Conservation (phyloP, 2,797 vertebrate species). For the Sebastes taczanowskii region DNA sequence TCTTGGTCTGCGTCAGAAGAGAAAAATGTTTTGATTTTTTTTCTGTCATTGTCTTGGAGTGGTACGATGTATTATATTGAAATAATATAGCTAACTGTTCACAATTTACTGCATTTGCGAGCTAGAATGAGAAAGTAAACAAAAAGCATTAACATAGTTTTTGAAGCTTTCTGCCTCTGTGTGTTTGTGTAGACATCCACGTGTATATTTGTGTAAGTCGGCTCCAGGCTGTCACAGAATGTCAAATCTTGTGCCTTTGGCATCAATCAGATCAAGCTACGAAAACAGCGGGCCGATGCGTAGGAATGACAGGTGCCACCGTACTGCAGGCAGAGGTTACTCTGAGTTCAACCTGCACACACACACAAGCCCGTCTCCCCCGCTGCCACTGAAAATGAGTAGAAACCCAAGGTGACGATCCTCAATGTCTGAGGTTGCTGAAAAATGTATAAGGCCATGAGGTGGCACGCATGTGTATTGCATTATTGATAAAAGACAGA, state of each 20-base stretch:
- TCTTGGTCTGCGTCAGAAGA: not conserved
- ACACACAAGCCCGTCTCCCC: conserved; percentile 20
- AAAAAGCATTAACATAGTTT: not conserved
- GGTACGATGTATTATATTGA: not conserved
- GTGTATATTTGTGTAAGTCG: not conserved
- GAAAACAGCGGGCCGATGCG: conserved; percentile 22
- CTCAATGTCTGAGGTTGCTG: conserved; percentile 68
- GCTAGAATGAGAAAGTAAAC: too few species aligned
- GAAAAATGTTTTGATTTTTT: not conserved
- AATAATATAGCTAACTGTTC: not conserved
- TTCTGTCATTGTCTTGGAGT: not conserved
- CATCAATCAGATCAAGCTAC: conserved; percentile 16
- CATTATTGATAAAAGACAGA: conserved; percentile 76
- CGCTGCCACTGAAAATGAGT: conserved; percentile 48
- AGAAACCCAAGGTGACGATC: conserved; percentile 60
- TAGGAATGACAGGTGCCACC: conserved; percentile 41
- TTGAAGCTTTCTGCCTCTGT: not conserved
- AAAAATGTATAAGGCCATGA: conserved; percentile 79
- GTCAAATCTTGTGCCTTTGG: not conserved
- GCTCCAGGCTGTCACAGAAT: not conserved
- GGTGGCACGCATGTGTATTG: conserved; percentile 67
- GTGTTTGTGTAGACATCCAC: not conserved
- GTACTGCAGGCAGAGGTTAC: conserved; percentile 33
- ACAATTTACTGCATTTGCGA: not conserved
- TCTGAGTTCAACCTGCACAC: conserved; percentile 46